Conservation (phyloP, 2,888 invertebrate genomes). For the Amphipoea oculea region DNA sequence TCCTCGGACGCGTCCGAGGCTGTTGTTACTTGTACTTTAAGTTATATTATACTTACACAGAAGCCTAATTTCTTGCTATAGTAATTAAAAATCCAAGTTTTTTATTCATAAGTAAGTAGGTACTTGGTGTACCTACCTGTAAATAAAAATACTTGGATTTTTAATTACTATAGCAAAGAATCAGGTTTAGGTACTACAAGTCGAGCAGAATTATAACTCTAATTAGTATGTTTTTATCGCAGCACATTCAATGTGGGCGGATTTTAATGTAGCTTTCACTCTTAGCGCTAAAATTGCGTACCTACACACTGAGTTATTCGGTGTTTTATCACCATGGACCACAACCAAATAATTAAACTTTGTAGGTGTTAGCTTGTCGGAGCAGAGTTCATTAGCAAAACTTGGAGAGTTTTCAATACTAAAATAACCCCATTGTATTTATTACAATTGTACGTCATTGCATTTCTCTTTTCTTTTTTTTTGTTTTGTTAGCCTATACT, state of each 20-base stretch:
- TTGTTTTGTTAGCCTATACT: too few relatives aligned
- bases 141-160: background rate
- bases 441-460: background rate
- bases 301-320: conserved; percentile 9
- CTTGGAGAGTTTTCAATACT: background rate
- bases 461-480: too few relatives aligned
- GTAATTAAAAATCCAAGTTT: too few relatives aligned
- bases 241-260: background rate
- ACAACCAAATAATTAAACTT: conserved; percentile 3
- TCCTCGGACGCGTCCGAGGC: too few relatives aligned
- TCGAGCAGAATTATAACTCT: background rate
- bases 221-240: conserved; percentile 16
- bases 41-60: background rate
- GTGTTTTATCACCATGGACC: background rate
- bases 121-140: background rate
- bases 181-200: background rate
- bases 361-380: background rate
- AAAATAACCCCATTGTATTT: background rate
- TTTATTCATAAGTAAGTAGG: too few relatives aligned
- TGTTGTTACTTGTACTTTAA: too few relatives aligned
- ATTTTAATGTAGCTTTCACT: conserved; percentile 26
- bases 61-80: background rate
- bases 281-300: background rate
- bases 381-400: background rate
- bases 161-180: background rate